Evolutionary conservation across 2,888 invertebrate species (phyloP).

Genomic region (Pheosia gnoma): DNA sequence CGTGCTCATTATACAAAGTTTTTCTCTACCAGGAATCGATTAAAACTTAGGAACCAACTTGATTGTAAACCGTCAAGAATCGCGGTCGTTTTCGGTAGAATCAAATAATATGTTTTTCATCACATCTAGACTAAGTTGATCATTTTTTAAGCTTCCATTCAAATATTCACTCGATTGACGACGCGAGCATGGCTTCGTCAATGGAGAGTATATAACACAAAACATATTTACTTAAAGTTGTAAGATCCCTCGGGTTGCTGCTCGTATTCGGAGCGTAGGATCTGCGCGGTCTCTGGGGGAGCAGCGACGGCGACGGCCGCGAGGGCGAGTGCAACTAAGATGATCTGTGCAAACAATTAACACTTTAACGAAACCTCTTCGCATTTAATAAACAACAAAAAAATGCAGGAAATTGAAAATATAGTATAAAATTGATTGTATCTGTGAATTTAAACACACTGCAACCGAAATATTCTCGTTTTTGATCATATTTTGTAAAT

Average conservation of each 20-base stretch:
- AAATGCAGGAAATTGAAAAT: too few relatives aligned
- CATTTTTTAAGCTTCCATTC: too few relatives aligned
- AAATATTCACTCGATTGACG: too few relatives aligned
- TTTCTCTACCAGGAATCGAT: too few relatives aligned
- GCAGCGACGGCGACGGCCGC: constrained; percentile 18
- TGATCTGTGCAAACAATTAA: constrained; percentile 42
- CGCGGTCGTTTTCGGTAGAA: too few relatives aligned
- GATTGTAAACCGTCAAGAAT: too few relatives aligned
- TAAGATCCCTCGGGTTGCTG: not conserved
- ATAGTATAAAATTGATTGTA: not conserved
- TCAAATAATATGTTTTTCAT: too few relatives aligned
- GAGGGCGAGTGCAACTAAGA: constrained; percentile 14
- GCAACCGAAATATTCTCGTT: not conserved
- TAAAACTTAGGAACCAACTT: too few relatives aligned
- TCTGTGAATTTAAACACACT: not conserved
- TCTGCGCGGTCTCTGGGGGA: not conserved
- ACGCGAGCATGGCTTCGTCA: too few relatives aligned
- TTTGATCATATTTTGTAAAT: not conserved
- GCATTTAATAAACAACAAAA: too few relatives aligned
- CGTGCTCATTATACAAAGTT: too few relatives aligned
- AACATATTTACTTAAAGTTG: not conserved
- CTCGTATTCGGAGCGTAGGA: not conserved
- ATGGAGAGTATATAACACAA: not conserved
- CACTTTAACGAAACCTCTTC: not conserved
- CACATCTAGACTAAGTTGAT: too few relatives aligned